phyloP scores from a whole-genome alignment of 2,797 vertebrate species.

The Chelon labrosus region DNA sequence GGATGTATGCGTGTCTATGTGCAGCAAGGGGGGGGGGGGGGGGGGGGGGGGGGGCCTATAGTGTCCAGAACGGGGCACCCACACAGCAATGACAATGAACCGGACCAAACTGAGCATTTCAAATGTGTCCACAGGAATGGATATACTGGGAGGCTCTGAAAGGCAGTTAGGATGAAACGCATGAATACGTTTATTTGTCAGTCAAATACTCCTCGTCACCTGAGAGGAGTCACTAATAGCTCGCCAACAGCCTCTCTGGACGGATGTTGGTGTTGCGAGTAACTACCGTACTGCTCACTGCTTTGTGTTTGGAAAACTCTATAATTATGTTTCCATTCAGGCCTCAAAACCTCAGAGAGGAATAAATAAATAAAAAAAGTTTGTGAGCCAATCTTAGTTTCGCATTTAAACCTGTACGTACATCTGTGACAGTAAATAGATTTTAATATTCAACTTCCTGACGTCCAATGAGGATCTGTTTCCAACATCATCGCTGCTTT shows the following conservation, averaged over 20 bases:
- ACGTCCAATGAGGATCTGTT: background rate
- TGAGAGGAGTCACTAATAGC: constrained; percentile 35
- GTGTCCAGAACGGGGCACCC: background rate
- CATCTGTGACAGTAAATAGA: background rate
- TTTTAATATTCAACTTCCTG: background rate
- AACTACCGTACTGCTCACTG: constrained; percentile 5
- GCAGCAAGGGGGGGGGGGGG: background rate
- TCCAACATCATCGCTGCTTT: constrained; percentile 12
- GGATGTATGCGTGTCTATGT: constrained; percentile 11
- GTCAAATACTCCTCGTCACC: constrained; percentile 25
- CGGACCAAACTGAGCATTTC: constrained; percentile 24
- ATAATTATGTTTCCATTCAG: constrained; percentile 54
- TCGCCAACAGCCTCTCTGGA: constrained; percentile 13
- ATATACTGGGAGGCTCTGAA: constrained; percentile 13
- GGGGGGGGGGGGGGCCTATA: too few relatives aligned
- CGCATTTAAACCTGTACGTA: background rate
- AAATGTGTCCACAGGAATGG: constrained; percentile 10
- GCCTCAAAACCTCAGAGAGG: background rate
- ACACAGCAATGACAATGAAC: background rate
- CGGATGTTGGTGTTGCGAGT: constrained; percentile 10
- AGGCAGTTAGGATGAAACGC: constrained; percentile 29
- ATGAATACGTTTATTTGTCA: constrained; percentile 22
- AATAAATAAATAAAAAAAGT: constrained; percentile 3
- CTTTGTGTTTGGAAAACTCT: constrained; percentile 33
- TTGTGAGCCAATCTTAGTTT: background rate